These are phyloP conservation scores for Puntigrus tetrazona DNA, from an alignment of 2,113 vertebrate genomes.

Conservation along the genomic window DNA sequence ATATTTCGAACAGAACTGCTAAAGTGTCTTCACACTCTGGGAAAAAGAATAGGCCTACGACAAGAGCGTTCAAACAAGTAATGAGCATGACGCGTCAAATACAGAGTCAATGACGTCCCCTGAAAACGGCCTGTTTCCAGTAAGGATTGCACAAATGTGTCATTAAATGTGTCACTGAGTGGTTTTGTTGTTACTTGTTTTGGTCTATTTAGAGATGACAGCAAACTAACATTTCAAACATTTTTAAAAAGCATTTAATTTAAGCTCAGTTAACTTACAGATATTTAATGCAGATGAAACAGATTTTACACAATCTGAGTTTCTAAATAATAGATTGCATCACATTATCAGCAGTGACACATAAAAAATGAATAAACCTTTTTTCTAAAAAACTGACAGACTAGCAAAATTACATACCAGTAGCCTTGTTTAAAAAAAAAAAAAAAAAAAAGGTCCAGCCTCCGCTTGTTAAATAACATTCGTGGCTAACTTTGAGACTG, in stretches of 20 bases:
- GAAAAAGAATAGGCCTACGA: slow-evolving; percentile 17
- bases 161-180: slow-evolving; percentile 5
- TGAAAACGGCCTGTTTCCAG: slow-evolving; percentile 10
- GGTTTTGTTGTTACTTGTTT: slow-evolving; percentile 13
- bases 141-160: neutral
- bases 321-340: neutral
- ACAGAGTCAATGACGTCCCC: slow-evolving; percentile 2
- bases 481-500: slow-evolving; percentile 30
- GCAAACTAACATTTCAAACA: neutral
- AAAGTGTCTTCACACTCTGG: slow-evolving; percentile 46
- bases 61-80: slow-evolving; percentile 15
- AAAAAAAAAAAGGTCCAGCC: slow-evolving; percentile 1
- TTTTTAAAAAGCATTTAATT: neutral
- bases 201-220: neutral
- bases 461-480: slow-evolving; percentile 22
- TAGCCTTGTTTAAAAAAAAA: neutral
- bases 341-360: neutral
- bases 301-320: neutral
- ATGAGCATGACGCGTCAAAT: slow-evolving; percentile 26
- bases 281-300: no score
- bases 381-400: slow-evolving; percentile 9
- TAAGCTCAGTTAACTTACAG: neutral
- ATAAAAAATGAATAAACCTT: neutral
- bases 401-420: slow-evolving; percentile 12
- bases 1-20: slow-evolving; percentile 47